A percentile compares a stretch with the other conserved stretches of the same genome.
These are phyloP conservation scores for Atherix ibis DNA, from an alignment of 2,888 invertebrate genomes.

Conservation along the genomic window DNA sequence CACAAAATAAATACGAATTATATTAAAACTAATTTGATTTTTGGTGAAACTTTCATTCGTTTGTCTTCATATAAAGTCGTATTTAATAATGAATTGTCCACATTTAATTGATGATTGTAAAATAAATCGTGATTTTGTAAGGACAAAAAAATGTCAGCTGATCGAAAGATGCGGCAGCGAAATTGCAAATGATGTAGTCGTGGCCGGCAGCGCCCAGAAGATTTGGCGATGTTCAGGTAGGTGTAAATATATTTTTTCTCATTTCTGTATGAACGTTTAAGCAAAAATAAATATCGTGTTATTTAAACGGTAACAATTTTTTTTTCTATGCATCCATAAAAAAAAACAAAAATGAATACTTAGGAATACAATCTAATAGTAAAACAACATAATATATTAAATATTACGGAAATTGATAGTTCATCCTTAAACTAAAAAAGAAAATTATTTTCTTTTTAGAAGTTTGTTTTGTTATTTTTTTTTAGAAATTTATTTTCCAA, in stretches of 20 bases:
- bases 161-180: slow-evolving; percentile 36
- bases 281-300: slow-evolving; percentile 4
- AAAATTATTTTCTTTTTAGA: too few relatives aligned
- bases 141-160: slow-evolving; percentile 35
- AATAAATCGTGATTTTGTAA: slow-evolving; percentile 35
- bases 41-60: not conserved
- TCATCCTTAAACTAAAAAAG: too few relatives aligned
- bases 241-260: too few relatives aligned
- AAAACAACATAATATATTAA: too few relatives aligned
- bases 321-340: too few relatives aligned
- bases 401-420: too few relatives aligned
- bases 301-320: too few relatives aligned
- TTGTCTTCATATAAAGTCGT: too few relatives aligned
- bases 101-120: slow-evolving; percentile 51
- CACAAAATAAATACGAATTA: not conserved
- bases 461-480: too few relatives aligned
- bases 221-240: slow-evolving; percentile 18
- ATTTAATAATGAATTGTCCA: slow-evolving; percentile 47
- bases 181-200: slow-evolving; percentile 18
- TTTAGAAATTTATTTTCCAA: too few relatives aligned
- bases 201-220: slow-evolving; percentile 16
- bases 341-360: too few relatives aligned
- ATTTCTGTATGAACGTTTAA: not conserved
- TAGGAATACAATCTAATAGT: too few relatives aligned
- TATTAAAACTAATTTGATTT: not conserved